These are phyloP conservation scores for Hirtodrosophila trivittata DNA, from an alignment of 2,888 invertebrate genomes.

Conservation along the genomic window DNA sequence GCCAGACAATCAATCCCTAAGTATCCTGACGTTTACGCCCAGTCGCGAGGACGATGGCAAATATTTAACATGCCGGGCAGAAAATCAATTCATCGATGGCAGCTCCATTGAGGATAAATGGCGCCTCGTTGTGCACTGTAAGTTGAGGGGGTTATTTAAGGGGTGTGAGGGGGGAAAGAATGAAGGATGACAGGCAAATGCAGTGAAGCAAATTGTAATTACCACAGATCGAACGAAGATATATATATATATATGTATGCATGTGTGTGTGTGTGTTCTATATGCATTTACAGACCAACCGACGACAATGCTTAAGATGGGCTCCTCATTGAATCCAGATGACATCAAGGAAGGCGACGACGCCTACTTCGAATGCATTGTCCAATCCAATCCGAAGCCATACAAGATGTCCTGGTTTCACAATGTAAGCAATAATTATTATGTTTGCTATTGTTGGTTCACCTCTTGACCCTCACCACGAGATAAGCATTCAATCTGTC, in stretches of 20 bases:
- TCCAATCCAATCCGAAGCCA: constrained; percentile 92
- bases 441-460: constrained; percentile 5
- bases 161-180: background rate
- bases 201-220: constrained; percentile 46
- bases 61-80: constrained; percentile 93
- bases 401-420: constrained; percentile 95
- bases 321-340: constrained; percentile 92
- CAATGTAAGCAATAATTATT: constrained; percentile 88
- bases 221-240: constrained; percentile 27
- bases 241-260: constrained; percentile 3
- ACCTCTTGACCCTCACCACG: constrained; percentile 1
- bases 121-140: constrained; percentile 94
- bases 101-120: constrained; percentile 94
- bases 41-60: constrained; percentile 94
- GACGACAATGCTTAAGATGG: constrained; percentile 92
- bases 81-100: constrained; percentile 93
- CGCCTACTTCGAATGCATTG: constrained; percentile 94
- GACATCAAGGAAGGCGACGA: constrained; percentile 95
- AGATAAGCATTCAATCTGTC: no score
- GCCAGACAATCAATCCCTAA: constrained; percentile 92
- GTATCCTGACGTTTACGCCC: constrained; percentile 92
- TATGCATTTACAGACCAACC: constrained; percentile 88
- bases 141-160: constrained; percentile 84
- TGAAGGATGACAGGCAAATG: background rate
- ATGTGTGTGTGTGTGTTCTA: constrained; percentile 5